Evolutionary conservation across 2,797 vertebrate species (phyloP).

Genomic region (Acestrorhynchus altus): DNA sequence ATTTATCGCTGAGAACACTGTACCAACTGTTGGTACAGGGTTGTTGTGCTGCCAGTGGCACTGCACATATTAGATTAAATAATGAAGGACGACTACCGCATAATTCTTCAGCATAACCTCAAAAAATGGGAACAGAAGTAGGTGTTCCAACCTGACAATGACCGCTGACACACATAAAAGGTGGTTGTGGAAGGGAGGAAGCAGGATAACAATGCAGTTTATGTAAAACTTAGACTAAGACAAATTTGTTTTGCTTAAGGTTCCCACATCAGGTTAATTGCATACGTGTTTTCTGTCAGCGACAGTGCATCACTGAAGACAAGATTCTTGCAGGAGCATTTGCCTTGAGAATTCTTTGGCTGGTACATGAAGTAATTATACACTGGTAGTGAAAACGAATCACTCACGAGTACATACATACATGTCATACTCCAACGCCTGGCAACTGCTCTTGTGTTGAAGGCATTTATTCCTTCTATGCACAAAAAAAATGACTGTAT

Average conservation of each 20-base stretch:
- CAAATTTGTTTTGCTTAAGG: background rate
- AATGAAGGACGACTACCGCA: too few species aligned
- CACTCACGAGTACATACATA: background rate
- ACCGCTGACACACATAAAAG: background rate
- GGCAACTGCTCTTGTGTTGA: background rate
- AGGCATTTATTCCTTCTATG: background rate
- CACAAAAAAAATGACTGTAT: background rate
- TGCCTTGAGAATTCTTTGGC: background rate
- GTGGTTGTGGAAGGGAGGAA: too few species aligned
- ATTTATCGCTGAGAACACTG: too few species aligned
- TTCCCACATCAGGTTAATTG: background rate
- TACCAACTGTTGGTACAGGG: too few species aligned
- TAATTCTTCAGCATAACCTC: too few species aligned
- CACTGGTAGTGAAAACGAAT: background rate
- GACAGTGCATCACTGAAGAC: background rate
- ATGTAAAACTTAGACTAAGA: too few species aligned
- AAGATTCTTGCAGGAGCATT: background rate
- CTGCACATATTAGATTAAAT: too few species aligned
- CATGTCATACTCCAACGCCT: background rate
- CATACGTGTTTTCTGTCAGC: background rate
- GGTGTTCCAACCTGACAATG: too few species aligned
- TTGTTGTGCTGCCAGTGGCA: too few species aligned
- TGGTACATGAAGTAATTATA: background rate
- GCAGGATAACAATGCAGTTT: too few species aligned
- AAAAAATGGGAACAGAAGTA: too few species aligned